phyloP scores from a whole-genome alignment of 2,888 invertebrate genomes.

The Sabatieria punctata region DNA sequence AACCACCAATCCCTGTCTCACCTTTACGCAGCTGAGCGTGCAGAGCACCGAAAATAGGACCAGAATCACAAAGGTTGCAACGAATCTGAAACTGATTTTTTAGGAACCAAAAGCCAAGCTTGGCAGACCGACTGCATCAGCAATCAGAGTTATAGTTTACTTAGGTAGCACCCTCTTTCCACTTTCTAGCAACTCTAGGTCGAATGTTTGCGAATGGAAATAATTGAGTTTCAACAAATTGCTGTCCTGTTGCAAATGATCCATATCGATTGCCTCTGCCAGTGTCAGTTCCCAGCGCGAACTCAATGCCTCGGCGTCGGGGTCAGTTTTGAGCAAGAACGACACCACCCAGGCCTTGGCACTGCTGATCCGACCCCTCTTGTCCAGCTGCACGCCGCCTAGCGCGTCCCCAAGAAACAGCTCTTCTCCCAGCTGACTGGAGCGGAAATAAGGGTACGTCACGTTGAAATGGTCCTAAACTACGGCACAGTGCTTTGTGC shows the following conservation, averaged over 20 bases:
- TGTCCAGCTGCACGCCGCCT: slow-evolving; percentile 57
- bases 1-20: slow-evolving; percentile 73
- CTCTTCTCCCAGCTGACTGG: background rate
- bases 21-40: slow-evolving; percentile 62
- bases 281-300: slow-evolving; percentile 2
- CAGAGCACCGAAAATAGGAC: slow-evolving; percentile 43
- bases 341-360: slow-evolving; percentile 34
- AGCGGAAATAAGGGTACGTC: background rate
- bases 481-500: no score
- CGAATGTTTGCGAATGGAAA: slow-evolving; percentile 50
- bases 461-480: slow-evolving; percentile 4
- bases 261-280: background rate
- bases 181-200: slow-evolving; percentile 72
- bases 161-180: slow-evolving; percentile 47
- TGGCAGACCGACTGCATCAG: background rate
- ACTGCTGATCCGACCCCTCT: slow-evolving; percentile 53
- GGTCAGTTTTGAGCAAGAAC: background rate
- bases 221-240: background rate
- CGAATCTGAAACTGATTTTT: no score
- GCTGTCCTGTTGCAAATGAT: no score
- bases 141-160: slow-evolving; percentile 1
- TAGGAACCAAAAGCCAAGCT: no score
- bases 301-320: background rate
- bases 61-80: slow-evolving; percentile 8
- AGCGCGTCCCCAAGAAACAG: slow-evolving; percentile 44